Evolutionary conservation across 2,888 invertebrate genomes (phyloP), one percentile per base, ranked within the genome.

Genomic region (Nineta flava): DNA sequence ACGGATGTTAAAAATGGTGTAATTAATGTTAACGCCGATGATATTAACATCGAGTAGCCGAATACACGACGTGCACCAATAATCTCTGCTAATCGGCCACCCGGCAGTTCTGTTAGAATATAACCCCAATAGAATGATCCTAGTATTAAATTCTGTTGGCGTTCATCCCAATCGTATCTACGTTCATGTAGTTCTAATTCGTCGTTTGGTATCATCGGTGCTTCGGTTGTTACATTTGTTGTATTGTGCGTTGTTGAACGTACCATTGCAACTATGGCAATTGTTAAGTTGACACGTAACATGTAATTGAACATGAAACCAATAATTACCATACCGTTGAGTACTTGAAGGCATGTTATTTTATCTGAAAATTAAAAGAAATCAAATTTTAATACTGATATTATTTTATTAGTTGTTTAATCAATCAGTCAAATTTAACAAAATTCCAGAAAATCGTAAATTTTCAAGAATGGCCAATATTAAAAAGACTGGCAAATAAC

Each of bases 41-140:
- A 87, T 55, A 82, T 69, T 51, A 92, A 67, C 69, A 92, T 85
- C 55, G 90, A 88, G 64, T 86, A 84, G 51, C 92, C 93, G 62
- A 91, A 91, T 31, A 93, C 83, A 54, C 83, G 58, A 68, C 81
- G 77, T 1, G 88, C 87, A 7, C 92, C 93, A 55, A 88, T 75
- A 48, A 85, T 64, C 62, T 88, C 90, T 17, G 91, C 86, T 57
- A 92, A 71, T 56, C 87, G 75, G 48, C 92, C 92, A 16, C 91
- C 92, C 2, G 91, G 92, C 54, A 92, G 68, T 67, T 92, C 92
- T 53, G 91, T 91, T 52, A 88, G 73, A 44, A 92, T 79, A 66
- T 93, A 92, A 10, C 92, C 92, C 84, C 88, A 92, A 74, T 87
- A 93, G 75, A 93, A 93, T 59, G 83, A 81, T 40, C 90, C 88